A percentile compares a stretch with the other conserved stretches of the same genome.
These are phyloP conservation scores for Cryptus armator DNA, from an alignment of 2,888 invertebrate species.

Conservation along the genomic window DNA sequence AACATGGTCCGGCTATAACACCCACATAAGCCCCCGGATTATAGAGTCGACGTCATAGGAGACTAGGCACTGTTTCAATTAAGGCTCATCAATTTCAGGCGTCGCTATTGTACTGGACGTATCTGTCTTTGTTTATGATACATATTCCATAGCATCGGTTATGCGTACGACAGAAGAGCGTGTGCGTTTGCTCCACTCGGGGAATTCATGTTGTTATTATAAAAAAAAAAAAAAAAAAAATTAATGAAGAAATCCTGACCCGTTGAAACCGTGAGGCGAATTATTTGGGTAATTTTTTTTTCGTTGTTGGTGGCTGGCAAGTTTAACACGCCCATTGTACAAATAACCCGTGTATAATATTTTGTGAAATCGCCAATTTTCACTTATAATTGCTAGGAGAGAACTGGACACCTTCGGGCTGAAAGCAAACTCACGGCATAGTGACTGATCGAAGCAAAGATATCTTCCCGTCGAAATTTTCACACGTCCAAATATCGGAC, in stretches of 20 bases:
- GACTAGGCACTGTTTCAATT: conserved; percentile 77
- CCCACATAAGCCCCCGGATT: conserved; percentile 80
- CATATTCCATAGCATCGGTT: no score
- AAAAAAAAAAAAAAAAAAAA: no score
- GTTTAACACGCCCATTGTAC: no score
- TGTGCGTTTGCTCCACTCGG: no score
- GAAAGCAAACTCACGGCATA: background rate
- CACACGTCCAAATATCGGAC: conserved; percentile 74
- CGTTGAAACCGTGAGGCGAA: no score
- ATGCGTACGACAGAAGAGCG: no score
- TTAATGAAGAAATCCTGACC: no score
- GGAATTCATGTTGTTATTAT: no score
- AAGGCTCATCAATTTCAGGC: conserved; percentile 80
- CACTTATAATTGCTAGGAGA: background rate
- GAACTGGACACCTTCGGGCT: background rate
- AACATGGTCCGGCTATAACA: conserved; percentile 78
- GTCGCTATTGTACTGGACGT: conserved; percentile 35
- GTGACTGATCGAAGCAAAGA: conserved; percentile 56
- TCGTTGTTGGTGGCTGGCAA: no score
- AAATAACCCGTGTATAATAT: no score
- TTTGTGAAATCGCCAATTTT: background rate
- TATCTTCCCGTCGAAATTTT: conserved; percentile 58
- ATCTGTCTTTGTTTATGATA: background rate
- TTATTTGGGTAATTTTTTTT: no score
- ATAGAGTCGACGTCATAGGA: conserved; percentile 77